Conservation (phyloP, 2,888 invertebrate species). For the Aethes cnicana region DNA sequence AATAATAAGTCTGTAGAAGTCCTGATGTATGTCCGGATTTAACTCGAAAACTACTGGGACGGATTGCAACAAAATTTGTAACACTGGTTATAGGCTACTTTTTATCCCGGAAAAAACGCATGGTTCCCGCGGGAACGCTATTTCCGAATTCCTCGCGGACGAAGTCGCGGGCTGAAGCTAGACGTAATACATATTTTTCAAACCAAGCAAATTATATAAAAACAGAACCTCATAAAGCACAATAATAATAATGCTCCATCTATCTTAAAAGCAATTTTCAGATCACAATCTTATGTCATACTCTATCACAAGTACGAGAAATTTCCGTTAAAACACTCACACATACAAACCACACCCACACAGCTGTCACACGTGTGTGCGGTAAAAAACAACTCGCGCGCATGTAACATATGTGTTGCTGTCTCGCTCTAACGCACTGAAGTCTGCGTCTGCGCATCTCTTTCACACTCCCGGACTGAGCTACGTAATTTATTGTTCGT, state of each 20-base stretch:
- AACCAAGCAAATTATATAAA: too few species aligned
- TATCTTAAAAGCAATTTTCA: conserved; percentile 16
- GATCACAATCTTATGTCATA: conserved; percentile 25
- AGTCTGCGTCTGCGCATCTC: neutral
- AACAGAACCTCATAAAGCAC: neutral
- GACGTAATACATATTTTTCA: too few species aligned
- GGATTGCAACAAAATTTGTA: too few species aligned
- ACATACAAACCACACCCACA: conserved; percentile 12
- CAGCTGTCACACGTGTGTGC: conserved; percentile 3
- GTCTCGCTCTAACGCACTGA: neutral
- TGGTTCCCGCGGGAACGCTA: too few species aligned
- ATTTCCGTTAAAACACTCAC: conserved; percentile 20
- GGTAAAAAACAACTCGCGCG: conserved; percentile 18
- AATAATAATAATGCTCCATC: neutral
- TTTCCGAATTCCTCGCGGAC: too few species aligned
- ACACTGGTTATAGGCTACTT: too few species aligned
- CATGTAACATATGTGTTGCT: conserved; percentile 19
- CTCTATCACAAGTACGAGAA: conserved; percentile 17
- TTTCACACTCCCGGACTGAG: conserved; percentile 12
- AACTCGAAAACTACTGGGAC: too few species aligned
- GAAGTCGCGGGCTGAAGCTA: too few species aligned
- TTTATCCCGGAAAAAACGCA: too few species aligned
- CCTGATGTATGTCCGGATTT: too few species aligned
- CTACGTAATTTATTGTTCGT: conserved; percentile 18
- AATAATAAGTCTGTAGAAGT: too few species aligned